phyloP scores from a whole-genome alignment of 2,888 invertebrate species.

The Aplocera efformata region DNA sequence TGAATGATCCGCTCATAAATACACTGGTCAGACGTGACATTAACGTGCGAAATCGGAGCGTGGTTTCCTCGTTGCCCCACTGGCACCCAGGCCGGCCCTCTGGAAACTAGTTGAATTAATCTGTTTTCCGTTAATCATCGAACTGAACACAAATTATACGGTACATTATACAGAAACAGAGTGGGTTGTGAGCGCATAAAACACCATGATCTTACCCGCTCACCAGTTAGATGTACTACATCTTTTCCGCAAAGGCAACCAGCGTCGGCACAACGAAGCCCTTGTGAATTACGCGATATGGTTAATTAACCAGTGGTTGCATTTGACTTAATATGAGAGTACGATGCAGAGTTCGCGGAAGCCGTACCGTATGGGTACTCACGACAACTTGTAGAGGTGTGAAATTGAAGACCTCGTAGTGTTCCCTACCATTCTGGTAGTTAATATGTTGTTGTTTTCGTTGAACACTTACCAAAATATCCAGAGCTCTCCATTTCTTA shows the following conservation, averaged over 20 bases:
- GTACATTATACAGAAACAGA: slow-evolving; percentile 13
- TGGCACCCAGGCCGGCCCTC: background rate
- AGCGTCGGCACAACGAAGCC: background rate
- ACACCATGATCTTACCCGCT: slow-evolving; percentile 1
- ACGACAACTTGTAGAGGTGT: too few species aligned
- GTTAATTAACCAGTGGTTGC: background rate
- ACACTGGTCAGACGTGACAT: too few species aligned
- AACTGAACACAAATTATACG: slow-evolving; percentile 10
- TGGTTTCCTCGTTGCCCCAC: too few species aligned
- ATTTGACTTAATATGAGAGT: slow-evolving; percentile 4
- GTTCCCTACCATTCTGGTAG: too few species aligned
- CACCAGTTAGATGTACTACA: background rate
- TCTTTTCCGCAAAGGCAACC: too few species aligned
- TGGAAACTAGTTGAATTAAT: slow-evolving; percentile 6
- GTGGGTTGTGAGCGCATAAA: background rate
- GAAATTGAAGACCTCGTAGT: too few species aligned
- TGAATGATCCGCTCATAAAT: too few species aligned
- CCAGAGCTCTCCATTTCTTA: too few species aligned
- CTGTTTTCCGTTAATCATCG: slow-evolving; percentile 7
- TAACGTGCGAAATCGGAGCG: too few species aligned
- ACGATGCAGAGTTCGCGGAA: background rate
- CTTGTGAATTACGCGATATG: background rate
- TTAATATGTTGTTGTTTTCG: too few species aligned
- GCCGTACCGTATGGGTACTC: too few species aligned
- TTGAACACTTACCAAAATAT: too few species aligned